Percentiles rank a stretch among this genome's conserved stretches.
These are phyloP conservation scores for Barnardius zonarius DNA, from an alignment of 2,113 vertebrate species.

Conservation along the genomic window DNA sequence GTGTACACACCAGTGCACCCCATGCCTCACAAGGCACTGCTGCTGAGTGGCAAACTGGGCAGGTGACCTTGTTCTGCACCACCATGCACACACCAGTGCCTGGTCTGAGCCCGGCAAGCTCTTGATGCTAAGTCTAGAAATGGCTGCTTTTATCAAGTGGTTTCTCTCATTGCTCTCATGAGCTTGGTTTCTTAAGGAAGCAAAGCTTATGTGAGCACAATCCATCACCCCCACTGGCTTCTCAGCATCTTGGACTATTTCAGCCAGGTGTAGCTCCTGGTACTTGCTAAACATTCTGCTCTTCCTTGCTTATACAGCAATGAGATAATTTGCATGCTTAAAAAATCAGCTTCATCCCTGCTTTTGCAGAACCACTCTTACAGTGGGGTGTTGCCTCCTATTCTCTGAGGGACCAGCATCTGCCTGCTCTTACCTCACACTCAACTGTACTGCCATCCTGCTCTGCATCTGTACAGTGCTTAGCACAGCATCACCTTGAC, in stretches of 20 bases:
- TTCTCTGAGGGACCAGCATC: neutral
- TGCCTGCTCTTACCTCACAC: neutral
- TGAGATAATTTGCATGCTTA: neutral
- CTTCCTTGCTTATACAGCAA: neutral
- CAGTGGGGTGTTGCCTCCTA: neutral
- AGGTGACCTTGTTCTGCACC: neutral
- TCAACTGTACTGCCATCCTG: neutral
- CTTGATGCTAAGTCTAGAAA: neutral
- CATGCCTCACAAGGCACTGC: rapidly evolving
- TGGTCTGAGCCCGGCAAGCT: rapidly evolving
- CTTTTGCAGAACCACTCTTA: neutral
- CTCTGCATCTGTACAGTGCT: neutral
- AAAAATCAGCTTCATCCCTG: neutral
- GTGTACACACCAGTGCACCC: neutral
- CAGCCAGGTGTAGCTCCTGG: neutral
- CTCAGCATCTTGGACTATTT: neutral
- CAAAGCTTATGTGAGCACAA: neutral
- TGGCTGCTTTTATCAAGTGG: neutral
- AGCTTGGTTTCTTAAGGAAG: neutral
- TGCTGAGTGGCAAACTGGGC: rapidly evolving
- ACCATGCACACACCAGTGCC: rapidly evolving
- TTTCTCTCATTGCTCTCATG: neutral
- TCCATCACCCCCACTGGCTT: neutral
- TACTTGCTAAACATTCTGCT: neutral
- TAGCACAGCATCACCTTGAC: neutral